These are phyloP conservation scores for Catocala nupta DNA, from an alignment of 2,888 invertebrate genomes.

Conservation along the genomic window DNA sequence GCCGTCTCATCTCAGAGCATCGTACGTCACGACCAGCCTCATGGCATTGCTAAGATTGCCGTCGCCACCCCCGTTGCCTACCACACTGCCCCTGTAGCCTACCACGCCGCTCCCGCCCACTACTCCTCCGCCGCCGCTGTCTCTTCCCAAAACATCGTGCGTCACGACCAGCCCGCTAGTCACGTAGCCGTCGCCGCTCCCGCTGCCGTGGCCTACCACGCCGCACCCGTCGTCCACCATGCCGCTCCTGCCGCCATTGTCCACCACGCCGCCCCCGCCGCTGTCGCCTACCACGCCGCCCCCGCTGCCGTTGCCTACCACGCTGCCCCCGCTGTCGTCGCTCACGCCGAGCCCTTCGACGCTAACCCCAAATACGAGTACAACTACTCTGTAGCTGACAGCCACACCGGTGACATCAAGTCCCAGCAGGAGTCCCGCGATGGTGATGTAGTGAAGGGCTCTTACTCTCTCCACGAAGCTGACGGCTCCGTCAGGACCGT, in stretches of 20 bases:
- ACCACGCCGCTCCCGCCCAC: constrained; percentile 55
- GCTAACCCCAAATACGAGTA: constrained; percentile 83
- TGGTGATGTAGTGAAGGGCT: constrained; percentile 86
- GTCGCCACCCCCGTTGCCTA: constrained; percentile 46
- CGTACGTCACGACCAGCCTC: constrained; percentile 62
- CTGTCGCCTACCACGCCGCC: constrained; percentile 30
- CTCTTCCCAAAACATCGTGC: constrained; percentile 73
- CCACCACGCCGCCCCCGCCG: constrained; percentile 46
- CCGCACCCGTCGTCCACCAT: constrained; percentile 51
- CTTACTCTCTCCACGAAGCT: constrained; percentile 85
- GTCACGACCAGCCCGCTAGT: constrained; percentile 67
- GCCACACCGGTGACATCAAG: constrained; percentile 87
- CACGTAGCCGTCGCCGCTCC: constrained; percentile 53
- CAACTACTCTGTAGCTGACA: constrained; percentile 86
- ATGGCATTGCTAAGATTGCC: constrained; percentile 46
- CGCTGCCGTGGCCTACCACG: constrained; percentile 42
- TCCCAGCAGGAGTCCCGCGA: constrained; percentile 84
- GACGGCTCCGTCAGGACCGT: constrained; percentile 85
- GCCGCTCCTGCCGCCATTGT: constrained; percentile 38
- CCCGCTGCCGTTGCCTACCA: constrained; percentile 40
- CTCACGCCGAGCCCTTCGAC: constrained; percentile 65
- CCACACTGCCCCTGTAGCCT: constrained; percentile 43
- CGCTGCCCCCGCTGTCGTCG: constrained; percentile 45
- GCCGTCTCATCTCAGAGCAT: constrained; percentile 64
- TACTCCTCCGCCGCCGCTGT: constrained; percentile 70